Evolutionary conservation across 2,888 invertebrate genomes (phyloP).

Genomic region (Dusona sp.): DNA sequence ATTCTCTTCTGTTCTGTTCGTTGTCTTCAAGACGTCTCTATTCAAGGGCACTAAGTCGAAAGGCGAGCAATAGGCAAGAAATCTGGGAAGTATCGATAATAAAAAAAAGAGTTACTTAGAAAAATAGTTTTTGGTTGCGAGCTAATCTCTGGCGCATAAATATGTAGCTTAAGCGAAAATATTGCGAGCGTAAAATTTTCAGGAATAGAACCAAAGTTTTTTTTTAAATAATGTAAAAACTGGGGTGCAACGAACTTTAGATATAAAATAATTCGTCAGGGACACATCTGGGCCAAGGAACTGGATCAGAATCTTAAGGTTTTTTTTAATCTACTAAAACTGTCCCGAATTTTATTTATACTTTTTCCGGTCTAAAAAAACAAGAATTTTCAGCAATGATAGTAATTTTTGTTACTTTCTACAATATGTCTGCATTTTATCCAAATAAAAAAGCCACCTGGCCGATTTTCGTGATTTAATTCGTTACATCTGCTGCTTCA

Average conservation of each 20-base stretch:
- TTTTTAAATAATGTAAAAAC: background rate
- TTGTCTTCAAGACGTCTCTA: slow-evolving; percentile 17
- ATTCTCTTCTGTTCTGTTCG: slow-evolving; percentile 32
- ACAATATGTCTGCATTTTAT: background rate
- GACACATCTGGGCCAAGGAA: background rate
- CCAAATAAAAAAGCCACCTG: background rate
- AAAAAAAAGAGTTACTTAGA: background rate
- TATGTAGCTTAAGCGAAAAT: background rate
- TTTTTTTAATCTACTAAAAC: background rate
- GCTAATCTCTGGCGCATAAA: background rate
- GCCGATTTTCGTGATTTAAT: slow-evolving; percentile 9
- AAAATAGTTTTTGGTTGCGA: background rate
- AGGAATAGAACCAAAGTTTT: background rate
- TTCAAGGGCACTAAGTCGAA: slow-evolving; percentile 46
- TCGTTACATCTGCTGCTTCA: slow-evolving; percentile 15
- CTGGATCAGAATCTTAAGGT: background rate
- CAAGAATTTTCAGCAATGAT: background rate
- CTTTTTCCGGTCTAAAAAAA: background rate
- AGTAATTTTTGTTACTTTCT: background rate
- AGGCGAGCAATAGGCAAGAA: background rate
- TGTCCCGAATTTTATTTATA: too few species aligned
- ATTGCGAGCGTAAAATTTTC: background rate
- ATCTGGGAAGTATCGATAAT: background rate
- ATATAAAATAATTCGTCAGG: background rate
- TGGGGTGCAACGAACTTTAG: background rate